Evolutionary conservation across 2,888 invertebrate species (phyloP).

Genomic region (Hydrotaea cyrtoneurina): DNA sequence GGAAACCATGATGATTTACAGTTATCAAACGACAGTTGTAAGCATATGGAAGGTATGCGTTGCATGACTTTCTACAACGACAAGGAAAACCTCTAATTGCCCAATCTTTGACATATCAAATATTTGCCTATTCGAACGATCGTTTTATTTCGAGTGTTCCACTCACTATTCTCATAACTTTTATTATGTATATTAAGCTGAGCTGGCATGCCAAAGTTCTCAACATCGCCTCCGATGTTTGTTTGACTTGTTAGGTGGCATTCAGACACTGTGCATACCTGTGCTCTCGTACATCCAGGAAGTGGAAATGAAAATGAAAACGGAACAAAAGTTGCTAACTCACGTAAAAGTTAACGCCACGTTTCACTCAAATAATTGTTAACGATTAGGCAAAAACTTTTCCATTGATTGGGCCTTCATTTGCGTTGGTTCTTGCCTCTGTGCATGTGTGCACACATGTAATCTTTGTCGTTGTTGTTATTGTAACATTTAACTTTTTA

Average conservation of each 20-base stretch:
- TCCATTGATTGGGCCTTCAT: constrained; percentile 78
- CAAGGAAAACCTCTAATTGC: too few species aligned
- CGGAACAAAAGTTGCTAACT: constrained; percentile 65
- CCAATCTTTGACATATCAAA: too few species aligned
- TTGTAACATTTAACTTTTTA: constrained; percentile 62
- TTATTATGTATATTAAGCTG: constrained; percentile 61
- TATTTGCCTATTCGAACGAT: not conserved
- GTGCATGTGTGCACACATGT: not conserved
- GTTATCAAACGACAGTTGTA: too few species aligned
- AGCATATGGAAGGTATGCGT: too few species aligned
- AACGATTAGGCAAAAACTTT: constrained; percentile 79
- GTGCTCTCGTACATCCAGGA: not conserved
- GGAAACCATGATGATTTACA: too few species aligned
- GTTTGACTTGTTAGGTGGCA: not conserved
- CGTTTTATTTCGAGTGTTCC: not conserved
- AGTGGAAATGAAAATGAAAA: not conserved
- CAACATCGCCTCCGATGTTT: constrained; percentile 33
- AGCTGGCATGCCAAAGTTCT: constrained; percentile 61
- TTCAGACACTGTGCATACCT: constrained; percentile 26
- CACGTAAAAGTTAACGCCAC: constrained; percentile 79
- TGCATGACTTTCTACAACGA: too few species aligned
- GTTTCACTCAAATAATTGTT: constrained; percentile 79
- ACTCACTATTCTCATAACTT: constrained; percentile 44
- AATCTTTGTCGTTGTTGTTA: not conserved
- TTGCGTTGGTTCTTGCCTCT: constrained; percentile 73